These are phyloP conservation scores for Anarsia innoxiella DNA, from an alignment of 2,888 invertebrate genomes.

Conservation along the genomic window DNA sequence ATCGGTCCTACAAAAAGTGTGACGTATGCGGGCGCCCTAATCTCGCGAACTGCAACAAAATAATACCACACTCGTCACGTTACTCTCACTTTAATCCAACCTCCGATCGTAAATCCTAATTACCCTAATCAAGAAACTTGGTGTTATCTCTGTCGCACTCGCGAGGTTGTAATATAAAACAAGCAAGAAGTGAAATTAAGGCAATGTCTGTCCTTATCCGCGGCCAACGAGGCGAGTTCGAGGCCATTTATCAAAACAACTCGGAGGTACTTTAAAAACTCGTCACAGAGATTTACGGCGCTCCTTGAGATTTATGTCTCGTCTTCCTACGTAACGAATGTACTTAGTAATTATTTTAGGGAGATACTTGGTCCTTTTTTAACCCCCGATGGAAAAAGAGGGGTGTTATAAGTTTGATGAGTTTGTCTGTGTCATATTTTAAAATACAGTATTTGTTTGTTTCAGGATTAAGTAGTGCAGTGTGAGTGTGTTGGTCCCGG, in stretches of 20 bases:
- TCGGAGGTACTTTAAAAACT: conserved; percentile 25
- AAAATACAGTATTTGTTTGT: conserved; percentile 2
- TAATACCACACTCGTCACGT: too few relatives aligned
- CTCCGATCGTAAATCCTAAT: conserved; percentile 9
- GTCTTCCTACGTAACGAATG: conserved; percentile 6
- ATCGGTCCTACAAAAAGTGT: too few relatives aligned
- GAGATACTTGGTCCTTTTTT: neutral
- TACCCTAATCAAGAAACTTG: conserved; percentile 8
- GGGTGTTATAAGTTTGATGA: neutral
- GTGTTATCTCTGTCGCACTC: conserved; percentile 1
- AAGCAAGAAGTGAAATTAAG: conserved; percentile 31
- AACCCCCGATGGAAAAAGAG: neutral
- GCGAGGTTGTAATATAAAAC: too few relatives aligned
- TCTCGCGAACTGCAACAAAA: too few relatives aligned
- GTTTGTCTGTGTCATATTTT: neutral
- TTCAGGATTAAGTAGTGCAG: conserved; percentile 7
- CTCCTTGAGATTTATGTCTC: conserved; percentile 22
- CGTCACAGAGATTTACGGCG: conserved; percentile 38
- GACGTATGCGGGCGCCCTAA: too few relatives aligned
- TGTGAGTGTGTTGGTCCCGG: conserved; percentile 15
- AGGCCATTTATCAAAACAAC: conserved; percentile 4
- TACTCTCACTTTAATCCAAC: neutral
- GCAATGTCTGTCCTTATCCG: conserved; percentile 12
- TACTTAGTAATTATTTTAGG: conserved; percentile 5
- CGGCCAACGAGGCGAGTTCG: neutral